Evolutionary conservation across 2,113 vertebrate species (phyloP).

Genomic region (Synodontis membranacea): DNA sequence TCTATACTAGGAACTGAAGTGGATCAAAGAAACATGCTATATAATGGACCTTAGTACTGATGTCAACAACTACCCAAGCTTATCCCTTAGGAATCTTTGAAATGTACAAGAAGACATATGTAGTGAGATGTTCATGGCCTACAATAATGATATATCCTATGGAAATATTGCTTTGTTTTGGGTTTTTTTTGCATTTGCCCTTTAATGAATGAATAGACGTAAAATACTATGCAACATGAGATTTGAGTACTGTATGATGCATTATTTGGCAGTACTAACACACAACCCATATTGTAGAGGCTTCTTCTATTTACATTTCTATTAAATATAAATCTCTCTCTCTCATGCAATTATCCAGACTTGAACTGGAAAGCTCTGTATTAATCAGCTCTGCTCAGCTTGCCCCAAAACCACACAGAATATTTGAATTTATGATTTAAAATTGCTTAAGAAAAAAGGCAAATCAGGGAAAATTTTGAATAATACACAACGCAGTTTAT

Average conservation of each 20-base stretch:
- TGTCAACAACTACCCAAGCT: neutral
- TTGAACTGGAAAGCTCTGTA: neutral
- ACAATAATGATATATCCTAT: neutral
- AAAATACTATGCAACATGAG: neutral
- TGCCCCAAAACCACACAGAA: neutral
- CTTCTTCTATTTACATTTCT: neutral
- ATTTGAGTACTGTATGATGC: neutral
- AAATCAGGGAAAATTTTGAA: too few relatives aligned
- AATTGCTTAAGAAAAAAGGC: neutral
- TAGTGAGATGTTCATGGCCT: neutral
- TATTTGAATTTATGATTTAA: neutral
- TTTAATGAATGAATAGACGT: neutral
- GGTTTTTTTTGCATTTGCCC: neutral
- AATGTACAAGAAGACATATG: neutral
- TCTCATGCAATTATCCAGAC: neutral
- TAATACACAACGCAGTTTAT: too few relatives aligned
- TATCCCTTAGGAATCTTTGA: neutral
- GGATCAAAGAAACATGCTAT: slow-evolving; percentile 3
- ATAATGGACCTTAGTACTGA: slow-evolving; percentile 30
- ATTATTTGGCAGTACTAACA: neutral
- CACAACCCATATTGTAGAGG: neutral
- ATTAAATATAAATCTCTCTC: neutral
- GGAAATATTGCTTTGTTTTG: neutral
- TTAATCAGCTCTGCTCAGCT: neutral
- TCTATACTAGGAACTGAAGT: neutral